phyloP scores from a whole-genome alignment of 2,888 invertebrate species.

The Crossocerus cetratus region DNA sequence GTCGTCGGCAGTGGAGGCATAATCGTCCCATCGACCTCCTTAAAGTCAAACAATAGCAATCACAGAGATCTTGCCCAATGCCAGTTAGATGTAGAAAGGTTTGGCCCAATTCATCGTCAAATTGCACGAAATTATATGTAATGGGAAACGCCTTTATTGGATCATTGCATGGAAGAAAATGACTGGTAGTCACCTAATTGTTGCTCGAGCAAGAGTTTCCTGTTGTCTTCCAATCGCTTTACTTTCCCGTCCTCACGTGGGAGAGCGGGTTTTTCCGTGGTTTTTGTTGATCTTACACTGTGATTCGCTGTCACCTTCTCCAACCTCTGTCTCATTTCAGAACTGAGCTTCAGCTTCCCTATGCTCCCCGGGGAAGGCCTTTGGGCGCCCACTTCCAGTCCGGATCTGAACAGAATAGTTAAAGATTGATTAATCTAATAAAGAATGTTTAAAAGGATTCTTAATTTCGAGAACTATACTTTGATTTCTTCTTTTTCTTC shows the following conservation, averaged over 20 bases:
- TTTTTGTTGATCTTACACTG: slow-evolving; percentile 88
- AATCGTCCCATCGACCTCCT: slow-evolving; percentile 76
- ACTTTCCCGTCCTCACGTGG: slow-evolving; percentile 83
- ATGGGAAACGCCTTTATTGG: no score
- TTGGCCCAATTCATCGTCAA: no score
- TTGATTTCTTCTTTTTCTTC: slow-evolving; percentile 74
- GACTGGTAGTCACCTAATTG: slow-evolving; percentile 81
- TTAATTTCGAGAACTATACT: slow-evolving; percentile 56
- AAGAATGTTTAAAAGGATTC: neutral
- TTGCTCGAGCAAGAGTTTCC: slow-evolving; percentile 90
- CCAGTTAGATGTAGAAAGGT: no score
- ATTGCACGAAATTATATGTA: no score
- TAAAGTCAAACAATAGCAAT: slow-evolving; percentile 9
- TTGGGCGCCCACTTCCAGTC: slow-evolving; percentile 89
- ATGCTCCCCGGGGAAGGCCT: slow-evolving; percentile 92
- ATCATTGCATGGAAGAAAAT: neutral
- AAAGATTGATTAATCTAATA: neutral
- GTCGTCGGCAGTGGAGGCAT: slow-evolving; percentile 74
- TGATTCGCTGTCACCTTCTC: slow-evolving; percentile 94
- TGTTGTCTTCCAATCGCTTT: slow-evolving; percentile 89
- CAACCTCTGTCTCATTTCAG: slow-evolving; percentile 93
- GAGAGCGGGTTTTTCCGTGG: slow-evolving; percentile 82
- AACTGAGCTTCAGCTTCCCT: slow-evolving; percentile 92
- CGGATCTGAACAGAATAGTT: slow-evolving; percentile 72
- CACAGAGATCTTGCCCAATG: neutral